Evolutionary conservation across 2,888 invertebrate genomes (phyloP).

Genomic region (Diogma glabrata): DNA sequence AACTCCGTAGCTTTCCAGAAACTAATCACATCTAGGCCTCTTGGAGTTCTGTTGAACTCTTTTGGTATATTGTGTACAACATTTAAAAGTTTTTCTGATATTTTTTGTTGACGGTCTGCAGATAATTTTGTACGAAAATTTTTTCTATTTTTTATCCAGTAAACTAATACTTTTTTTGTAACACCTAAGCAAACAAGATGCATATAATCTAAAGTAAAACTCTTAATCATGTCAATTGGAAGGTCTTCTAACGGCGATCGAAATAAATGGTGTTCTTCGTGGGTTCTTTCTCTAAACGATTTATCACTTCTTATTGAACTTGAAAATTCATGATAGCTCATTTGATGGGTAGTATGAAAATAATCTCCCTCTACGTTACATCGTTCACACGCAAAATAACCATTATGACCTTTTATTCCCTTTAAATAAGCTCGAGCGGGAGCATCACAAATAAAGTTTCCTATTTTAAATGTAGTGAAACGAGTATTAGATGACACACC

Average conservation of each 20-base stretch:
- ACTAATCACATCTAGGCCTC: not conserved
- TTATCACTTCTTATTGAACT: not conserved
- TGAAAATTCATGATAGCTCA: slow-evolving; percentile 3
- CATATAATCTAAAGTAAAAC: slow-evolving; percentile 12
- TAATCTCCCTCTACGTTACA: slow-evolving; percentile 5
- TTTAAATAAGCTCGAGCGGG: slow-evolving; percentile 10
- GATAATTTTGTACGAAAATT: not conserved
- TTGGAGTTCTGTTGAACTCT: slow-evolving; percentile 9
- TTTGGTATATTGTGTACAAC: not conserved
- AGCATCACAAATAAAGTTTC: slow-evolving; percentile 11
- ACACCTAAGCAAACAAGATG: slow-evolving; percentile 11
- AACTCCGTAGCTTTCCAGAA: slow-evolving; percentile 22
- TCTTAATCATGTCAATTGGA: slow-evolving; percentile 9
- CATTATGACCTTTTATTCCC: slow-evolving; percentile 9
- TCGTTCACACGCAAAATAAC: slow-evolving; percentile 8
- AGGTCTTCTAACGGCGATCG: slow-evolving; percentile 8
- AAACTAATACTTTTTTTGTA: not conserved
- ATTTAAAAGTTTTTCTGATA: slow-evolving; percentile 1
- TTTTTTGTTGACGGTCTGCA: not conserved
- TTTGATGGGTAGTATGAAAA: not conserved
- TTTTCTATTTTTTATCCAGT: slow-evolving; percentile 3
- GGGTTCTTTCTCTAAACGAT: not conserved
- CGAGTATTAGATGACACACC: not conserved
- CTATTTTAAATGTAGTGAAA: not conserved
- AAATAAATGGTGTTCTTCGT: slow-evolving; percentile 9